phyloP scores from a whole-genome alignment of 2,113 vertebrate species.

The Sterna hirundo region DNA sequence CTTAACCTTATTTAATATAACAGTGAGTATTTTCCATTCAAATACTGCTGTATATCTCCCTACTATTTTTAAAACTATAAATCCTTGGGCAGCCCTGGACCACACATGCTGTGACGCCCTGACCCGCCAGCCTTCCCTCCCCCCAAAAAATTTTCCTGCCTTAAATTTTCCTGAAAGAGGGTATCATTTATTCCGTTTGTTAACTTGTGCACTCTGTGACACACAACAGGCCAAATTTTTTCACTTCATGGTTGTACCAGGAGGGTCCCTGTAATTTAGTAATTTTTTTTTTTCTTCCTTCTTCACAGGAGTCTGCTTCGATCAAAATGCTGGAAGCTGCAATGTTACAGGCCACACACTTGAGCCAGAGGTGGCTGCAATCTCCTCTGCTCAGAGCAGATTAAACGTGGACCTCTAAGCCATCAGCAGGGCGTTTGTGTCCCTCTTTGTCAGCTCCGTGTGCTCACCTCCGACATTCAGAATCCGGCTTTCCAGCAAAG shows the following conservation, averaged over 20 bases:
- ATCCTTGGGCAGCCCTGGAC: not conserved
- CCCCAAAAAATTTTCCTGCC: not conserved
- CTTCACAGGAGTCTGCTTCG: not conserved
- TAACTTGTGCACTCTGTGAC: not conserved
- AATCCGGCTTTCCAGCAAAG: not conserved
- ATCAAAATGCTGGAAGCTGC: not conserved
- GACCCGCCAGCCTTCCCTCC: not conserved
- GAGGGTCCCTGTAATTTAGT: not conserved
- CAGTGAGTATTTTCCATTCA: not conserved
- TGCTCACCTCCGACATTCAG: not conserved
- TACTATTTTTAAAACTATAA: not conserved
- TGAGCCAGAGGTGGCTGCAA: not conserved
- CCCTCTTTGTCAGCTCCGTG: not conserved
- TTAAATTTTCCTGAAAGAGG: not conserved
- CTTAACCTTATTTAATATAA: not conserved
- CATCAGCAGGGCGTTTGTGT: rapidly evolving
- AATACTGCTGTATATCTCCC: not conserved
- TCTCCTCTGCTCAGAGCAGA: not conserved
- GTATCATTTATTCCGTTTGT: not conserved
- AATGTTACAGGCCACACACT: too few species aligned
- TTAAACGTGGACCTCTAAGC: not conserved
- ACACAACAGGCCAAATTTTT: not conserved
- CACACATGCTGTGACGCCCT: not conserved
- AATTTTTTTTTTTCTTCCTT: not conserved
- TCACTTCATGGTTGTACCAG: not conserved